Evolutionary conservation across 2,888 invertebrate species (phyloP).

Genomic region (Coenonympha glycerion): DNA sequence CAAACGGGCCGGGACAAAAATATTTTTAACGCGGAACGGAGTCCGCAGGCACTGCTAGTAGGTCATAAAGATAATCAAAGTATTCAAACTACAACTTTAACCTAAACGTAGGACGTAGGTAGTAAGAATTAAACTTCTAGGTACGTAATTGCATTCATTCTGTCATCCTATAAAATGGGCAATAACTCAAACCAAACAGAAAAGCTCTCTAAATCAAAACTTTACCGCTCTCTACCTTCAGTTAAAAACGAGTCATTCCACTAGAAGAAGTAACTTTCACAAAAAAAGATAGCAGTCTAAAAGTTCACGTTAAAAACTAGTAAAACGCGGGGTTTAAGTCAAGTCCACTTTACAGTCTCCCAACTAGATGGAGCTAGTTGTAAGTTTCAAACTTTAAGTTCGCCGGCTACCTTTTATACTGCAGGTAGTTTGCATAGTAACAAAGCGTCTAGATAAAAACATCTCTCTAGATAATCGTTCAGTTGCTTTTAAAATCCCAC

Average conservation of each 20-base stretch:
- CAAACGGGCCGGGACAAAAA: no score
- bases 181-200: no score
- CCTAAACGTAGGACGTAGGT: no score
- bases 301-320: conserved; percentile 17
- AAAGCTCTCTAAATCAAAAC: background rate
- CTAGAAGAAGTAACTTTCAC: conserved; percentile 1
- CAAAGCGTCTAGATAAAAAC: conserved; percentile 21
- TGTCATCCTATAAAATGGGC: no score
- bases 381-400: conserved; percentile 24
- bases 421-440: conserved; percentile 21
- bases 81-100: no score
- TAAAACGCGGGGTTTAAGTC: conserved; percentile 22
- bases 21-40: no score
- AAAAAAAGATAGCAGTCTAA: conserved; percentile 5
- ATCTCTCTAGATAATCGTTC: conserved; percentile 9
- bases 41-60: no score
- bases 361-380: conserved; percentile 27
- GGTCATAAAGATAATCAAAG: no score
- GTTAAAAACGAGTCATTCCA: background rate
- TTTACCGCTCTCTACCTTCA: background rate
- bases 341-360: conserved; percentile 23
- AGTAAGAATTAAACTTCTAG: no score
- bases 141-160: no score
- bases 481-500: conserved; percentile 7
- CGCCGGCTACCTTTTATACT: conserved; percentile 15